Evolutionary conservation across 2,888 invertebrate genomes (phyloP), one percentile per base, ranked within the genome.

Genomic region (Polyploca ridens): DNA sequence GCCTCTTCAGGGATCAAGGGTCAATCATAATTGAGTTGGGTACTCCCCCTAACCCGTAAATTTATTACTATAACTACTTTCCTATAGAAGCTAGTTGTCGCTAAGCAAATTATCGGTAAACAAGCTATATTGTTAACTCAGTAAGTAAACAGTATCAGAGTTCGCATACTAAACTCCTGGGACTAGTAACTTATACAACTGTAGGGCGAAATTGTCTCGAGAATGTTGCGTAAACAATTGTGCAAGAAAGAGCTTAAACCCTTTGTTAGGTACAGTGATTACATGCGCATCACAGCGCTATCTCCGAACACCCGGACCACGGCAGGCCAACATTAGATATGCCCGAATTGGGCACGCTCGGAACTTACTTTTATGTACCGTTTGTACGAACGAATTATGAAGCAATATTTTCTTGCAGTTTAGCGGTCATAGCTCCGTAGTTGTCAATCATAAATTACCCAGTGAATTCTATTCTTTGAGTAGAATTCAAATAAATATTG

Each of bases 11-110:
- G 81, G 86, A 82, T 86, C 85, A 84, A 73, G 78, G 89, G 88
- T 87, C 86, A 87, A 74, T 76, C 76, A 79, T 86, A 89, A 88
- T 89, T 88, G 85, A 85, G 80, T 84, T 79, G 73, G 68, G 66
- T 33, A 66, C 72, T 69, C 74, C 69, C 64, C 69, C 68, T 69
- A 66, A 63, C 62, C 68, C 69, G 64, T 70, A 68, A 70, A 76
- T 70, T 69, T 73, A 69, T 33, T 41, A 19, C n/a, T 19, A 19
- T 10, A 54, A 61, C 16, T 41, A 61, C 38, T 59, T 38, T 59
- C 35, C 16, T n/a, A 35, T 16, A 33, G n/a, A 59, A 35, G 8
- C 16, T n/a, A 19, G 10, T 19, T 54, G 19, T 54, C 19, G 10
- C 19, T 19, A 16, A 19, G 19, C 19, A 54, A 54, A 54, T n/a